Conservation (phyloP, 2,113 vertebrate species). For the Ivindomyrus marchei region DNA sequence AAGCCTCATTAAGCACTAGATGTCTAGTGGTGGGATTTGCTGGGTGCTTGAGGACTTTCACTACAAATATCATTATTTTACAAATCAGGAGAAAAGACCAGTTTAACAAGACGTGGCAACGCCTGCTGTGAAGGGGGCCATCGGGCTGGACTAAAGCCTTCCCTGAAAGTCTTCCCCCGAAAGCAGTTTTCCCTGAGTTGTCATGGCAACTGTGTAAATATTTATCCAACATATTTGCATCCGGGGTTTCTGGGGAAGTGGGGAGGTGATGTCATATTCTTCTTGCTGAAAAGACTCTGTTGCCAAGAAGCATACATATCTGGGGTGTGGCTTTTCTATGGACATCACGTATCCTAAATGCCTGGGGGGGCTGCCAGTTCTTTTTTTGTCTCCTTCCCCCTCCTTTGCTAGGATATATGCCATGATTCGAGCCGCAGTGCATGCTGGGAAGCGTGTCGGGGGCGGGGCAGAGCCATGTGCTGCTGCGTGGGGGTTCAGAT, state of each 20-base stretch:
- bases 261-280: conserved; percentile 19
- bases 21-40: background rate
- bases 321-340: background rate
- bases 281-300: background rate
- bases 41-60: background rate
- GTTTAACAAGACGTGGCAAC: background rate
- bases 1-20: background rate
- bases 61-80: background rate
- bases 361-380: background rate
- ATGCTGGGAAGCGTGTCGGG: background rate
- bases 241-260: background rate
- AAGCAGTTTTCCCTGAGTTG: conserved; percentile 36
- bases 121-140: background rate
- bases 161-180: conserved; percentile 38
- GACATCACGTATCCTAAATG: background rate
- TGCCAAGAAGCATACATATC: background rate
- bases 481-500: background rate
- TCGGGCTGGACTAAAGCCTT: conserved; percentile 32
- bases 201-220: conserved; percentile 56
- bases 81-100: background rate
- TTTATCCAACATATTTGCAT: conserved; percentile 38
- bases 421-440: background rate
- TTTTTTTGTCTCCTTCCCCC: background rate
- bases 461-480: too few species aligned
- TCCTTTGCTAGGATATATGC: background rate